phyloP scores from a whole-genome alignment of 2,797 vertebrate genomes.

The Somateria mollissima region DNA sequence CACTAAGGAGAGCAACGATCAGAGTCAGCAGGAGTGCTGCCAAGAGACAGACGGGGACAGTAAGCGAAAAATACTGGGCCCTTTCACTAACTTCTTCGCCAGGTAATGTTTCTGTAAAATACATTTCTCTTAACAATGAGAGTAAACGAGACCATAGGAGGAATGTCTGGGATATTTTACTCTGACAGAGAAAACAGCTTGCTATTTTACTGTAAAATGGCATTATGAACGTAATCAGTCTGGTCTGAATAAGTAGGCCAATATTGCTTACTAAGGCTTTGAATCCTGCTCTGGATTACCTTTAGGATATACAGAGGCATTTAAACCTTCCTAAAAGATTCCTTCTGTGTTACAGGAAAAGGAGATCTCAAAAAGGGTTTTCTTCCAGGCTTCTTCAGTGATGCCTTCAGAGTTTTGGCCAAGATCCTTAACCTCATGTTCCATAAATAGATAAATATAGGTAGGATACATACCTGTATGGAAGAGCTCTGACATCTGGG shows the following conservation, averaged over 20 bases:
- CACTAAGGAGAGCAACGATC: slow-evolving; percentile 53
- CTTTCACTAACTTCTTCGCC: slow-evolving; percentile 86
- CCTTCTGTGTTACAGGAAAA: neutral
- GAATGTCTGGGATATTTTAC: neutral
- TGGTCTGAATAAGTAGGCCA: neutral
- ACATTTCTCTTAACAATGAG: neutral
- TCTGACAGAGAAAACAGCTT: neutral
- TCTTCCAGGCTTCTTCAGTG: neutral
- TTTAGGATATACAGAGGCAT: neutral
- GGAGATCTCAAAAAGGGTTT: neutral
- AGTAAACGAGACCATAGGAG: neutral
- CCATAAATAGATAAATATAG: neutral
- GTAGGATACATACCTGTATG: neutral
- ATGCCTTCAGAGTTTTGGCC: neutral
- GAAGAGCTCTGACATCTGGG: neutral
- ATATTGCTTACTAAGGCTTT: neutral
- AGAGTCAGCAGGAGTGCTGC: neutral
- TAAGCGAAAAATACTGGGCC: slow-evolving; percentile 80
- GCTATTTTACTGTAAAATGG: neutral
- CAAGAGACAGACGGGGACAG: slow-evolving; percentile 69
- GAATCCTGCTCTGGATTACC: neutral
- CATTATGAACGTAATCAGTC: neutral
- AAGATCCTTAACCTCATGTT: neutral
- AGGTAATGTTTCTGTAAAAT: slow-evolving; percentile 75
- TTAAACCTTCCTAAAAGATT: neutral